These are phyloP conservation scores for Pleuronectes platessa DNA, from an alignment of 2,113 vertebrate genomes.

Conservation along the genomic window DNA sequence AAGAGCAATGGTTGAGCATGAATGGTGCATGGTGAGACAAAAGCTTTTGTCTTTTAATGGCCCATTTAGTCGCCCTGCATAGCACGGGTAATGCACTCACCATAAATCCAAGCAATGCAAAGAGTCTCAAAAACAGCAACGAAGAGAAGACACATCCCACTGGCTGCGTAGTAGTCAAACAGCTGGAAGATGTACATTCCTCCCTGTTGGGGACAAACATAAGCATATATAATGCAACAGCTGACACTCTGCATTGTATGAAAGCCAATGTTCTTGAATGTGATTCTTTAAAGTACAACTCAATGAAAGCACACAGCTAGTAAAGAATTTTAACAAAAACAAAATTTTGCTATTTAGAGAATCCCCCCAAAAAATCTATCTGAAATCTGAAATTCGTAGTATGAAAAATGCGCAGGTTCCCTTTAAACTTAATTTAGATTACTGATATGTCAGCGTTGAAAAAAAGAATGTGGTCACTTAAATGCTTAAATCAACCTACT, in stretches of 20 bases:
- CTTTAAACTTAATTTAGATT: not conserved
- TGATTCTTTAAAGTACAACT: not conserved
- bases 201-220: slow-evolving; percentile 83
- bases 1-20: not conserved
- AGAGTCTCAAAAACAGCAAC: slow-evolving; percentile 95
- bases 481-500: not conserved
- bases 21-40: slow-evolving; percentile 11
- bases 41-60: slow-evolving; percentile 12
- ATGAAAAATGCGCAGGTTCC: not conserved
- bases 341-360: too few species aligned
- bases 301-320: not conserved
- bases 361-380: too few species aligned
- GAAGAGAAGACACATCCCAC: slow-evolving; percentile 96
- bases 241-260: not conserved
- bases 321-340: too few species aligned
- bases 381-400: too few species aligned
- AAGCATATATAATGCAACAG: not conserved
- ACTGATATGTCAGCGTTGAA: too few species aligned
- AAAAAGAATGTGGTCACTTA: not conserved
- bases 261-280: not conserved
- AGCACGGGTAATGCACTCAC: slow-evolving; percentile 83
- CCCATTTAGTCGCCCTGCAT: not conserved
- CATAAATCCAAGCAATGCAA: slow-evolving; percentile 95
- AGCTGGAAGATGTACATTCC: slow-evolving; percentile 98
- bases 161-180: slow-evolving; percentile 98